Evolutionary conservation across 2,113 vertebrate genomes (phyloP), one percentile per base, ranked within the genome.

Genomic region (Cariama cristata): DNA sequence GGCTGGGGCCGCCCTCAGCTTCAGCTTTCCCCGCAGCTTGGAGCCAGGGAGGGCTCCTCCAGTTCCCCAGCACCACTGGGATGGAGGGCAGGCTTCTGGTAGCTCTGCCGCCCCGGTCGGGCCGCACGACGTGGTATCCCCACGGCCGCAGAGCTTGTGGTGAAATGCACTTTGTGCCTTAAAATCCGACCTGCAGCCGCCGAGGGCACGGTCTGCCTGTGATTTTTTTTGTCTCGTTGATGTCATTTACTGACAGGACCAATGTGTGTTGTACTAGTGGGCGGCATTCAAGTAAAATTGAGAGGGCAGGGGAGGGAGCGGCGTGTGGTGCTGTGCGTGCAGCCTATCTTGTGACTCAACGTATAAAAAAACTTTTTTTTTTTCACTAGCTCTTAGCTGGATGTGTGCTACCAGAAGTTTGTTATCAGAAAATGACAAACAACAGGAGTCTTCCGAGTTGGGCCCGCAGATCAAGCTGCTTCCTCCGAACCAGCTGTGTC

Each of bases 31-130:
- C 17, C 4, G 26, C 45, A 2, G 45, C 35, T 17, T 9, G 38
- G 17, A 6, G 4, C 33, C 12, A 7, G 11, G 1, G 6, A 4
- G n/a, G 14, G 38, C 19, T 17, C 7, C 4, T 12, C 4, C 17
- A 0, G 14, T 11, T 32, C 21, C 50, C 33, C 44, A 11, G 35
- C 14, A 14, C 26, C 26, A 8, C 14, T 8, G 40, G 32, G 13
- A 13, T 13, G 4, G 16, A 24, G 16, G 2, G 14, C 14, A 12
- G 28, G 28, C 1, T 8, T 3, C 12, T 3, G 16, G 27, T 21
- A 32, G 33, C 19, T 27, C 11, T 14, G 38, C 6, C 35, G 5
- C 30, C 18, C 18, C 11, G 5, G 28, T 30, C 15, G 6, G 28
- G 67, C 22, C 7, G 32, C 23, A 12, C 5, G 18, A 17, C 17